phyloP scores from a whole-genome alignment of 2,797 vertebrate species.

The Bucorvus abyssinicus region DNA sequence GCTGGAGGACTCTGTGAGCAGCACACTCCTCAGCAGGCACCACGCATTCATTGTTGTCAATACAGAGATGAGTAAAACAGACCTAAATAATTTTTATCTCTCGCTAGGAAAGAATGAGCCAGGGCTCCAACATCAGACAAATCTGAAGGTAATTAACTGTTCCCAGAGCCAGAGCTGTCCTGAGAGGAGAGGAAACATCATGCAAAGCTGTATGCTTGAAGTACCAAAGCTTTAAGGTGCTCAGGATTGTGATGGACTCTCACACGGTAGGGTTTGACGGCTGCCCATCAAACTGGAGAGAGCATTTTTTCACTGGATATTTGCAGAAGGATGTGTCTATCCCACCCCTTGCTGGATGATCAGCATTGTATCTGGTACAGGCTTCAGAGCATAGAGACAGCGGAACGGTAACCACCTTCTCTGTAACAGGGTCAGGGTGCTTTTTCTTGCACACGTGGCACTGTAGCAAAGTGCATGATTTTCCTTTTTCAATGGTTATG shows the following conservation, averaged over 20 bases:
- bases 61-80: not conserved
- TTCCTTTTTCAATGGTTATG: not conserved
- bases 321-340: not conserved
- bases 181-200: not conserved
- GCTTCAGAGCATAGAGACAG: not conserved
- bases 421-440: not conserved
- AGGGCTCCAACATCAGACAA: not conserved
- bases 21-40: not conserved
- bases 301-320: not conserved
- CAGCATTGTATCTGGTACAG: not conserved
- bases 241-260: not conserved
- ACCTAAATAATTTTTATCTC: not conserved
- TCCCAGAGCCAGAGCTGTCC: not conserved
- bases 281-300: not conserved
- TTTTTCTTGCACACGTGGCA: fast-evolving
- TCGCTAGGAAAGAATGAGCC: not conserved
- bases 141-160: not conserved
- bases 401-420: not conserved
- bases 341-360: fast-evolving
- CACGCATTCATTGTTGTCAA: not conserved
- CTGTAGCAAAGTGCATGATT: not conserved
- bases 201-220: not conserved
- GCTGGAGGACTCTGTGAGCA: not conserved
- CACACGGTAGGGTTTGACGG: not conserved
- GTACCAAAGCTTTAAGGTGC: not conserved